These are phyloP conservation scores for Ctenoplectra terminalis DNA, from an alignment of 1,140 invertebrate species.

Conservation along the genomic window DNA sequence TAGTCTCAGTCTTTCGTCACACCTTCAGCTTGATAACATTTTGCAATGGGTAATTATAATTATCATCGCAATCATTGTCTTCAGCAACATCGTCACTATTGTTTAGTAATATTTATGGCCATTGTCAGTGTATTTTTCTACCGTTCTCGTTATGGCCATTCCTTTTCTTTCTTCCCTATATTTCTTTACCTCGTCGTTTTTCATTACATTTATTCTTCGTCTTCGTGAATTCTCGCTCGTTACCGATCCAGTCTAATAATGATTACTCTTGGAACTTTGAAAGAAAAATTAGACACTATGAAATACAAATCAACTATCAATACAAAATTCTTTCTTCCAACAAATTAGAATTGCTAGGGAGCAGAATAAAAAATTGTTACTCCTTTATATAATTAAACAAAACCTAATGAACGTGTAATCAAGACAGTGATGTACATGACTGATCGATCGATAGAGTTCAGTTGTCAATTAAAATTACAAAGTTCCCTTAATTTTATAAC, in stretches of 20 bases:
- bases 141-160: constrained; percentile 37
- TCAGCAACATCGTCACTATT: constrained; percentile 61
- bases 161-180: neutral
- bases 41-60: constrained; percentile 64
- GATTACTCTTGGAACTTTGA: constrained; percentile 18
- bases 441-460: constrained; percentile 23
- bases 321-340: neutral
- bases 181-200: constrained; percentile 5
- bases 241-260: constrained; percentile 47
- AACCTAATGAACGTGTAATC: constrained; percentile 2
- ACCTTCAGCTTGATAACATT: constrained; percentile 51
- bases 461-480: constrained; percentile 49
- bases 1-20: constrained; percentile 64
- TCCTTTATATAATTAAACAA: neutral
- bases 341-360: constrained; percentile 35
- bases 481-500: constrained; percentile 47
- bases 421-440: neutral
- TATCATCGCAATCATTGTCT: constrained; percentile 65
- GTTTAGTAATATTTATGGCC: constrained; percentile 55
- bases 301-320: neutral
- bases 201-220: constrained; percentile 28
- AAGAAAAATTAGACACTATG: constrained; percentile 12
- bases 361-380: constrained; percentile 8
- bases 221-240: constrained; percentile 25
- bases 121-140: constrained; percentile 20